Base-by-base conservation (phyloP, 2,113 vertebrate genomes). In the Hydrolagus affinis region DNA sequence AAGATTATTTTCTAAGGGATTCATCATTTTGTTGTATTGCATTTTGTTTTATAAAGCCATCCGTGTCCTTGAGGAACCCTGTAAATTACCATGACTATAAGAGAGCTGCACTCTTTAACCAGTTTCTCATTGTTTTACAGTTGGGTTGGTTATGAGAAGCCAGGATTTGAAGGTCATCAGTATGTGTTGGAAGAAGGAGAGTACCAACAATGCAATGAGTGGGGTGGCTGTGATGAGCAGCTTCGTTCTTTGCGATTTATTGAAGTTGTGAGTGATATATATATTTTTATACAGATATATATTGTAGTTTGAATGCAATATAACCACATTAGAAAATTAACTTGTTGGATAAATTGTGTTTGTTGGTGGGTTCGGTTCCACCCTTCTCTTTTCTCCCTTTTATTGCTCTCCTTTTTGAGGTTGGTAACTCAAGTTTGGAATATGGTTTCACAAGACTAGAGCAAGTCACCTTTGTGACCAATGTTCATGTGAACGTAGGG, bases 141-240 rank as follows among this genome's bases (percentile, higher is more conserved):
- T 2, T 98, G 97, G 97, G 95, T 97, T 1, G 97, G 95, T 10
- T 98, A 97, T n/a, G 95, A 94, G 76, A 95, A 96, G 86, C 89
- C 93, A 21, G 92, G 92, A n/a, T 97, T 97, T 86, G 93, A 93
- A 87, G 98, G 97, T 9, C 96, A 94, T 86, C 98, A 99, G 90
- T 98, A 96, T 89, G 87, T 98, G 88, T 91, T 99, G 87, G 98
- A 99, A 89, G 98, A 99, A 91, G 98, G 98, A 77, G 93, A 94
- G 0, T 99, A 96, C 86, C 90, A 87, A 85, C 91, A 96, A 66
- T 96, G 92, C 93, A 93, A 86, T 2, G 95, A 96, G n/a, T 99
- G 98, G 98, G 97, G 95, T 17, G 97, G 94, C 60, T 92, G 90
- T 15, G 88, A 89, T 68, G 92, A 92, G 15, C 87, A 91, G 2